Evolutionary conservation across 1,140 invertebrate genomes (phyloP), one percentile per base, ranked within the genome.

Genomic region (Caenorhabditis tropicalis): DNA sequence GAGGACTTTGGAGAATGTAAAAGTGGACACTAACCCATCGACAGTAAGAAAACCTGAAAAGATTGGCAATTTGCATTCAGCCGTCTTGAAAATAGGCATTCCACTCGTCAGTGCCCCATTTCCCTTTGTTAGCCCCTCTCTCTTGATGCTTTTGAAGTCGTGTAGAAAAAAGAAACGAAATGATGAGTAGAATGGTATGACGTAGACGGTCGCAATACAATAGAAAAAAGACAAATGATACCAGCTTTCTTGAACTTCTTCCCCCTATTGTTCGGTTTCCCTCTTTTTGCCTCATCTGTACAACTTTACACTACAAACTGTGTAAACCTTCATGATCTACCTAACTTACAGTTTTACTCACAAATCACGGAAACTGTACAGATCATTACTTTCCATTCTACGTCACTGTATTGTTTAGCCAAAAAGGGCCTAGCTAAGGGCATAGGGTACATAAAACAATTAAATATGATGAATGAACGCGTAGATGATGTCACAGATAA

Each of bases 191-290:
- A 74, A 46, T 74, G n/a, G 65, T 43, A 74, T 74, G 65, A 74
- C 36, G 65, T 74, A 74, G 33, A 74, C 29, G 7, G 65, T 74
- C 36, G 36, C 65, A 24, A 74, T 74, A 74, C 65, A 74, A 36
- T 65, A 29, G 58, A 33, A 33, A 43, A 74, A 74, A 43, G n/a
- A n/a, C 53, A 74, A 46, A 43, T 74, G 65, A 74, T 74, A 74
- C 36, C 36, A 74, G 65, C 65, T 74, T 74, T 74, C 65, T 74
- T 31, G 65, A 74, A 74, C 65, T 74, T 74, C 65, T 74, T 74
- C n/a, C 36, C 33, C 12, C 43, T 21, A 43, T 74, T 74, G 65
- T 39, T 74, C 36, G 16, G 65, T 74, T 74, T 36, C 36, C 65
- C 33, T 29, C 29, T 74, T 74, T 74, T 31, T 19, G 15, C 58